phyloP scores from a whole-genome alignment of 2,888 invertebrate genomes.

The Troilus luridus region DNA sequence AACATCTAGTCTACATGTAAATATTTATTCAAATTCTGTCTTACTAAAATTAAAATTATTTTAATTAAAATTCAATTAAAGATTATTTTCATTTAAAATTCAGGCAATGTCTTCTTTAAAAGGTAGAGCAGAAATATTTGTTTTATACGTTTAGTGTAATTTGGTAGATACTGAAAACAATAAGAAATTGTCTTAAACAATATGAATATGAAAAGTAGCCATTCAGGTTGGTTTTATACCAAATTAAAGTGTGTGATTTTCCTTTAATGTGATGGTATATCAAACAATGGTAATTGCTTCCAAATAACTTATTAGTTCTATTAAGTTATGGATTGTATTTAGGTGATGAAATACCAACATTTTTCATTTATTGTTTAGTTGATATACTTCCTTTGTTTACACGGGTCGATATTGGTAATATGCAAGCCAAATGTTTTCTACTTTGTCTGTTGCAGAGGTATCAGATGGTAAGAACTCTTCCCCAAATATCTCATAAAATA shows the following conservation, averaged over 20 bases:
- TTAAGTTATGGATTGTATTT: not conserved
- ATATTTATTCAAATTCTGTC: too few species aligned
- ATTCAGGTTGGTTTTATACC: not conserved
- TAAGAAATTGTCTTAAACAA: not conserved
- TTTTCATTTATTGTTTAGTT: not conserved
- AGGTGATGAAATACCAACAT: too few species aligned
- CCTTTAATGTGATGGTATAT: not conserved
- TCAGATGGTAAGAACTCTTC: not conserved
- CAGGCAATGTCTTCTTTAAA: not conserved
- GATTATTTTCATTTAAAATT: not conserved
- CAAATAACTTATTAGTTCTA: not conserved
- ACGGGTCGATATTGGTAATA: not conserved
- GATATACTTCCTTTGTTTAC: constrained; percentile 31
- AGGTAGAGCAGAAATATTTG: not conserved
- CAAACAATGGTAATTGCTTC: not conserved
- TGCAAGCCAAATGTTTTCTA: constrained; percentile 18
- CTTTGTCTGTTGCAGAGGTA: not conserved
- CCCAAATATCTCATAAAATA: not conserved
- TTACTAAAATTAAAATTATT: too few species aligned
- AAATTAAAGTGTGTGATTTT: not conserved
- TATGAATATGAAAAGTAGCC: not conserved
- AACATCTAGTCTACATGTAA: not conserved
- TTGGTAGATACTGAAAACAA: not conserved
- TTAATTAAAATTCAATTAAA: too few species aligned
- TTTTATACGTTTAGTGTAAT: not conserved